Base-by-base conservation (phyloP, 1,140 invertebrate species). In the Kradibia gibbosae region DNA sequence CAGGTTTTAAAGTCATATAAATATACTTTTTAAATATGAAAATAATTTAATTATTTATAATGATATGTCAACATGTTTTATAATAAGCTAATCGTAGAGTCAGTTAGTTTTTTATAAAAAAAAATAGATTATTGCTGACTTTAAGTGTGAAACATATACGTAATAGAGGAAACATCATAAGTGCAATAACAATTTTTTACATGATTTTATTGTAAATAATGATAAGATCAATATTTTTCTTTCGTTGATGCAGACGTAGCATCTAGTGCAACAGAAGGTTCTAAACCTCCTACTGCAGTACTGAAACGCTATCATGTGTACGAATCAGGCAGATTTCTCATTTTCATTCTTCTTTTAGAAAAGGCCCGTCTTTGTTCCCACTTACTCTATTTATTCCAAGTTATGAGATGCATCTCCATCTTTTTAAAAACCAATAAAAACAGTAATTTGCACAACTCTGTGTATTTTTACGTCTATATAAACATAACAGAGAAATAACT, bases 311-410 rank as follows among this genome's bases (percentile, higher is more conserved):
- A 67, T 70, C 72, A 57, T 50, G 50, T 74, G 72, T 8, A 57
- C 50, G 57, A 74, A 57, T 55, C 72, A n/a, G 53, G 34, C 31
- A 10, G 1, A 50, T 74, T 57, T 39, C 72, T 74, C 57, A 74
- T 74, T 50, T 13, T 17, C 17, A 8, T 50, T 25, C 53, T 53
- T 34, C 62, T 39, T 15, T 17, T 39, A 62, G 20, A 62, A n/a
- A 50, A 71, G 67, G 42, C 71, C 28, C 45, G 39, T 50, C 70
- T 15, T 65, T 25, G 60, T 48, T n/a, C n/a, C n/a, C n/a, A n/a
- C n/a, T n/a, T n/a, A n/a, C n/a, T n/a, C n/a, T n/a, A n/a, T n/a
- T n/a, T n/a, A n/a, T n/a, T 31, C 25, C 5, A 53, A 53, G 13
- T 53, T 53, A 15, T 7, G 55, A 31, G 25, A 2, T 3, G 55